Evolutionary conservation across 2,888 invertebrate genomes (phyloP).

Genomic region (Orthonychiurus folsomi): DNA sequence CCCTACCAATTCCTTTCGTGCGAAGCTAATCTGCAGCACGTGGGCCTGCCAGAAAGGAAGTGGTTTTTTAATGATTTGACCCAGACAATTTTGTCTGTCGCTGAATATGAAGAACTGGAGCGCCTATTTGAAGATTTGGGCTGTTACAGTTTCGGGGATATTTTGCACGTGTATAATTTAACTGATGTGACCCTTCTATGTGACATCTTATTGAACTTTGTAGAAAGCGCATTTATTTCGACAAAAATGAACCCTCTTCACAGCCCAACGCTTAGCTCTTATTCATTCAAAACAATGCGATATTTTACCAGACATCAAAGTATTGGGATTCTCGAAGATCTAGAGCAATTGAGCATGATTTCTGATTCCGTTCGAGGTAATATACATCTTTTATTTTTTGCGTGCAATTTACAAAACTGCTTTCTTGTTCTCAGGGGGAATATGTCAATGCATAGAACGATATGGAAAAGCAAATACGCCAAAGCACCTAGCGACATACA

Average conservation of each 20-base stretch:
- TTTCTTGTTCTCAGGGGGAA: background rate
- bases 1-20: background rate
- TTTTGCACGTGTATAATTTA: background rate
- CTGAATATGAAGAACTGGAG: background rate
- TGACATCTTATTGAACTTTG: background rate
- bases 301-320: background rate
- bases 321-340: background rate
- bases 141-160: background rate
- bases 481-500: background rate
- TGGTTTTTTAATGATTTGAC: background rate
- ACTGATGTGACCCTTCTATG: background rate
- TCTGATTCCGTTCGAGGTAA: background rate
- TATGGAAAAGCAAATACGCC: background rate
- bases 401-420: background rate
- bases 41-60: background rate
- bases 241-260: background rate
- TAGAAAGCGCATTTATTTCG: background rate
- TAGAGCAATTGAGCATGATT: background rate
- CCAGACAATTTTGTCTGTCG: background rate
- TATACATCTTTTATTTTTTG: background rate
- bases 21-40: background rate
- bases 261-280: background rate
- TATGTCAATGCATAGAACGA: background rate
- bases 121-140: background rate
- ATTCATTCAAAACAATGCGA: background rate